Evolutionary conservation across 2,797 vertebrate genomes (phyloP).

Genomic region (Urocyon cinereoargenteus): DNA sequence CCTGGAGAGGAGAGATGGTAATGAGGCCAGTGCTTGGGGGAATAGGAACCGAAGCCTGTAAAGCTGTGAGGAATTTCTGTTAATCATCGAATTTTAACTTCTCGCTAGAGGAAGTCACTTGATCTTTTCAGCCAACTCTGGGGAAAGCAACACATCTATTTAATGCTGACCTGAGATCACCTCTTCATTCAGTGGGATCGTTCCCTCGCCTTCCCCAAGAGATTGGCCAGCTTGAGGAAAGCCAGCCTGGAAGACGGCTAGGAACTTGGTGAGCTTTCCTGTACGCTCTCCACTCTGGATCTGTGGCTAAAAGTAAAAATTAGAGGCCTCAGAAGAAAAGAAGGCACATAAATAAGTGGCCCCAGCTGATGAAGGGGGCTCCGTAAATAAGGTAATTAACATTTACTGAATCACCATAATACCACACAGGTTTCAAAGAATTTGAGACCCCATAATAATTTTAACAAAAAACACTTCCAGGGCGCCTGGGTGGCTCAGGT

Average conservation of each 20-base stretch:
- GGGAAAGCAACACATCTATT: constrained; percentile 19
- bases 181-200: not conserved
- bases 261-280: not conserved
- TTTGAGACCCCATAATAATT: not conserved
- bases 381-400: not conserved
- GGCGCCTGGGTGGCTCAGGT: too few species aligned
- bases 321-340: not conserved
- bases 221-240: not conserved
- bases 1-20: not conserved
- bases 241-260: not conserved
- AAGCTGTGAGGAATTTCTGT: not conserved
- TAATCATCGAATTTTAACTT: not conserved
- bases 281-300: not conserved
- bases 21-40: not conserved
- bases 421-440: not conserved
- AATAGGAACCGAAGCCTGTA: not conserved
- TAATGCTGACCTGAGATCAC: constrained; percentile 2
- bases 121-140: constrained; percentile 37
- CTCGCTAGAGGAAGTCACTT: not conserved
- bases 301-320: constrained; percentile 51
- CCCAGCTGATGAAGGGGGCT: not conserved
- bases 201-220: not conserved
- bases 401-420: not conserved
- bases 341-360: not conserved
- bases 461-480: not conserved